Base-by-base conservation (phyloP, 2,113 vertebrate genomes). In the Eira barbara region DNA sequence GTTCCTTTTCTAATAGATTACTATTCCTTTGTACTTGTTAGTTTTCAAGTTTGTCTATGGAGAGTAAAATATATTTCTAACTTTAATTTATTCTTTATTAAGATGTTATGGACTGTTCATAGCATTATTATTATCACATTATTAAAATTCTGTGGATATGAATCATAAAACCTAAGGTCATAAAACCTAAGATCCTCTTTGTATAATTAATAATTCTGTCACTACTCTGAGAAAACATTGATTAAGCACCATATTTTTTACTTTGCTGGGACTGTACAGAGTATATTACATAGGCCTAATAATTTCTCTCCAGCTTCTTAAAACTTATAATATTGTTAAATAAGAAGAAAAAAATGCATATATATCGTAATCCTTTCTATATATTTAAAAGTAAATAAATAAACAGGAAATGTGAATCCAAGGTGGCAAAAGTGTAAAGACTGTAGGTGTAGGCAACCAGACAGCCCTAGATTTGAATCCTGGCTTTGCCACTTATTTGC, bases 71-170 rank as follows among this genome's bases (percentile, higher is more conserved):
- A 9, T 82, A 61, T 74, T 96, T 92, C 95, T 93, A 80, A 91
- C 57, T 96, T 97, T 47, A 47, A 61, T 88, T 85, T 89, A 88
- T 94, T 86, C 49, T 97, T 84, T 80, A 93, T 69, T 97, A 89
- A 83, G 61, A 94, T 7, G 80, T 80, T 82, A 8, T 34, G 12
- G 55, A 31, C 92, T 93, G n/a, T 29, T 96, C 27, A 55, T 92
- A 55, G 52, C 52, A 55, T 18, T 55, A 18, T 55, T 55, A 42
- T 91, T 94, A 86, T 86, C 74, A 92, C 31, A 84, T 89, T 95
- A 81, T 81, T 94, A 97, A 94, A 81, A 89, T 85, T 96, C 21
- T 94, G 4, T 93, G 17, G 55, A 21, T 80, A 84, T 45, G 27
- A 86, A 36, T 90, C 34, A 52, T 79, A 61, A 96, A 57, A 81